phyloP scores from a whole-genome alignment of 2,888 invertebrate species.

The Bimastos eiseni region DNA sequence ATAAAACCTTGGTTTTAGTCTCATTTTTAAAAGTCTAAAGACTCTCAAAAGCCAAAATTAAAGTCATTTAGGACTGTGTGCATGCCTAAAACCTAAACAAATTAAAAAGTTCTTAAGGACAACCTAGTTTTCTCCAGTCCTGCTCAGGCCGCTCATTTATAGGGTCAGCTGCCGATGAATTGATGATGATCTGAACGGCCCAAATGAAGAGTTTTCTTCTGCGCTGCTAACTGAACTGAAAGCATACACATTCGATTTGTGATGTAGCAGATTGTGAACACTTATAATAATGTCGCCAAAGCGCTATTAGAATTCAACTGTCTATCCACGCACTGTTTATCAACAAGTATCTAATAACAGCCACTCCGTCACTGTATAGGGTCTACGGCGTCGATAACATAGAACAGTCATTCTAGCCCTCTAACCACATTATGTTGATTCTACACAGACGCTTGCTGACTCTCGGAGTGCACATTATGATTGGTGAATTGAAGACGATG shows the following conservation, averaged over 20 bases:
- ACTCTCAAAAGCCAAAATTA: no score
- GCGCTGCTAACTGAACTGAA: no score
- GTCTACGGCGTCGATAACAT: no score
- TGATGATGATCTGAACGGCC: neutral
- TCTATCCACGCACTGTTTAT: neutral
- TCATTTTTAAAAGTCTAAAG: no score
- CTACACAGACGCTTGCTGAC: neutral
- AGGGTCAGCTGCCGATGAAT: neutral
- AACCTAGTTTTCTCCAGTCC: no score
- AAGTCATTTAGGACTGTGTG: no score
- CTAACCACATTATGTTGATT: neutral
- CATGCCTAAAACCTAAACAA: no score
- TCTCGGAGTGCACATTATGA: neutral
- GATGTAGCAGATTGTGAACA: neutral
- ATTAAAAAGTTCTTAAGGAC: no score
- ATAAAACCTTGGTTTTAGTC: no score
- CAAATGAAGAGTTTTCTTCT: neutral
- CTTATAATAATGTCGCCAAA: neutral
- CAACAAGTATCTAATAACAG: neutral
- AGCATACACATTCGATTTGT: neutral
- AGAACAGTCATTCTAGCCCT: neutral
- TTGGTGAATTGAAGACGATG: neutral
- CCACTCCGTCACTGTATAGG: neutral
- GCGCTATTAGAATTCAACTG: neutral
- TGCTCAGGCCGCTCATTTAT: no score